Conservation (phyloP, 2,113 vertebrate genomes). For the Bubo scandiacus region DNA sequence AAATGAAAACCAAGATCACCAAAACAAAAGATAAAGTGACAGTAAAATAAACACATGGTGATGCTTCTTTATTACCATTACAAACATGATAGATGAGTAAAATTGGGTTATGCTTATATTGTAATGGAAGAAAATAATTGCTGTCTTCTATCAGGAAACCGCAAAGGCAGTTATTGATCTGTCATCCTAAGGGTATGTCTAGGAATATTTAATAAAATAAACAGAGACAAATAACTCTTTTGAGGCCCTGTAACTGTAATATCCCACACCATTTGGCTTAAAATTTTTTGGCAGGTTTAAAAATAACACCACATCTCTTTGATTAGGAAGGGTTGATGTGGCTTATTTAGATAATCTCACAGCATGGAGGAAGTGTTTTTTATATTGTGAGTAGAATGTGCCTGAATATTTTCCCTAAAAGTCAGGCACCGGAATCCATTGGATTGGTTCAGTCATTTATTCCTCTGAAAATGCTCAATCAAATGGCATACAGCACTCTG, state of each 20-base stretch:
- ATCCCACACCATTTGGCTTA: slow-evolving; percentile 55
- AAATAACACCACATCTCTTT: slow-evolving; percentile 57
- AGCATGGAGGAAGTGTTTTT: slow-evolving; percentile 24
- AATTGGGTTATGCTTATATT: slow-evolving; percentile 75
- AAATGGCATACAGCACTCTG: background rate
- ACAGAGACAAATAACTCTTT: slow-evolving; percentile 74
- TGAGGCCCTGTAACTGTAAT: slow-evolving; percentile 47
- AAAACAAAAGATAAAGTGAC: slow-evolving; percentile 57
- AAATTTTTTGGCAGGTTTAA: slow-evolving; percentile 56
- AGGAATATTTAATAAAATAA: slow-evolving; percentile 80
- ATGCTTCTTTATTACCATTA: slow-evolving; percentile 68
- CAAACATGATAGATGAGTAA: slow-evolving; percentile 73
- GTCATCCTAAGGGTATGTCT: slow-evolving; percentile 65
- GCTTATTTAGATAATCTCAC: slow-evolving; percentile 49
- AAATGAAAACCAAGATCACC: slow-evolving; percentile 57
- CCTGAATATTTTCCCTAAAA: slow-evolving; percentile 21
- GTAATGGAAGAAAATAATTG: slow-evolving; percentile 81
- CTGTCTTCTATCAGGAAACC: slow-evolving; percentile 77
- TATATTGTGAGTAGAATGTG: background rate
- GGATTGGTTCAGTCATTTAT: background rate
- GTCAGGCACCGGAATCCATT: background rate
- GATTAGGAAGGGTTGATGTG: slow-evolving; percentile 43
- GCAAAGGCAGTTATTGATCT: slow-evolving; percentile 79
- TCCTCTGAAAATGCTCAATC: slow-evolving; percentile 1
- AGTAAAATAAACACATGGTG: slow-evolving; percentile 65